Evolutionary conservation across 2,113 vertebrate species (phyloP).

Genomic region (Andinoacara biseriatus): DNA sequence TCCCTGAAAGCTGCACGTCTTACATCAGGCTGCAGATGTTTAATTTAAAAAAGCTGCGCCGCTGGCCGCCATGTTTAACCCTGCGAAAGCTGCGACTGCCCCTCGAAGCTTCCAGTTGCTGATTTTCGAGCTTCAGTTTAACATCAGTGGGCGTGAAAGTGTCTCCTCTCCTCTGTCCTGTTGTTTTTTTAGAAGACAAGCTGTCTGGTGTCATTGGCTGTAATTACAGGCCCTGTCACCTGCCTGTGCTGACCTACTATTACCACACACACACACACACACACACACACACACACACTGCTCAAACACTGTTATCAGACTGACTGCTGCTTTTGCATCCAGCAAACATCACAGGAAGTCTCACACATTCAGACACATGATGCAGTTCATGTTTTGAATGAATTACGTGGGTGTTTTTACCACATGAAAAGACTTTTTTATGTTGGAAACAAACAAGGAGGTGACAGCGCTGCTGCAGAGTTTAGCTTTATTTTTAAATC

Average conservation of each 20-base stretch:
- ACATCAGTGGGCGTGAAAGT: neutral
- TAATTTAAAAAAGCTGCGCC: neutral
- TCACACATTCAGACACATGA: neutral
- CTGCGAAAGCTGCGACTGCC: neutral
- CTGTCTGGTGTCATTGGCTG: conserved; percentile 58
- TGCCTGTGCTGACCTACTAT: conserved; percentile 56
- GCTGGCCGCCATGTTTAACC: neutral
- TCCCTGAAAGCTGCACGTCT: neutral
- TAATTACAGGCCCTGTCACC: conserved; percentile 73
- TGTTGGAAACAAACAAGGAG: neutral
- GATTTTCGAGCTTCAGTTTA: neutral
- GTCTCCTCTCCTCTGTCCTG: neutral
- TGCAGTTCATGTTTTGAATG: neutral
- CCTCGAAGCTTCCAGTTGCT: neutral
- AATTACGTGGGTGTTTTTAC: neutral
- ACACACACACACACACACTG: neutral
- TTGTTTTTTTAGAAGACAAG: conserved; percentile 46
- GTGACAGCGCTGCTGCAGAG: neutral
- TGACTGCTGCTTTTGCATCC: neutral
- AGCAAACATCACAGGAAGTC: neutral
- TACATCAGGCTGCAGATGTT: neutral
- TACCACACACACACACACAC: neutral
- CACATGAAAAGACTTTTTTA: neutral
- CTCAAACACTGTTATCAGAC: neutral
- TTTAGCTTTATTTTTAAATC: neutral